These are phyloP conservation scores for Eueremaeus valkanovi DNA, from an alignment of 2,888 invertebrate species.

Conservation along the genomic window DNA sequence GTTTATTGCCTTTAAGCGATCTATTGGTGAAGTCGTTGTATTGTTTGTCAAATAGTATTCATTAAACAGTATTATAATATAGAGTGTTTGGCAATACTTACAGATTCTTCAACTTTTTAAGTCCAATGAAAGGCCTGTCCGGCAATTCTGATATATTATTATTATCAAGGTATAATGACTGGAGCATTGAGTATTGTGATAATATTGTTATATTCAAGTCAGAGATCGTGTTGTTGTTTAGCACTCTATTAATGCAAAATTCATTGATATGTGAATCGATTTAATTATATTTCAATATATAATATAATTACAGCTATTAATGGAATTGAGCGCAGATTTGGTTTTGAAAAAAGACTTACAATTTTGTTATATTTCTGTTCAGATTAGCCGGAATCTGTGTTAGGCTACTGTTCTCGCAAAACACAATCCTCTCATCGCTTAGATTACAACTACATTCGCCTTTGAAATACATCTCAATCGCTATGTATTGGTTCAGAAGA, in stretches of 20 bases:
- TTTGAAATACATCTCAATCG: conserved; percentile 28
- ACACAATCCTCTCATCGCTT: conserved; percentile 1
- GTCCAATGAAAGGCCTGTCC: conserved; percentile 42
- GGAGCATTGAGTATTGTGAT: conserved; percentile 39
- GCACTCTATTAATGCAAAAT: conserved; percentile 47
- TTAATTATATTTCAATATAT: background rate
- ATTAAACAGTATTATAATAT: background rate
- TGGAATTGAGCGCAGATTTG: no score
- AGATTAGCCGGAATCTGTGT: conserved; percentile 14
- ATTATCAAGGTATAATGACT: conserved; percentile 50
- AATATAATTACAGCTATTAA: background rate
- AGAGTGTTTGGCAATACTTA: conserved; percentile 33
- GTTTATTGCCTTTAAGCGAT: background rate
- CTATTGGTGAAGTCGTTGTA: no score
- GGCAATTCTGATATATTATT: conserved; percentile 54
- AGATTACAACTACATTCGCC: conserved; percentile 20
- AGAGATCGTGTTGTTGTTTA: conserved; percentile 56
- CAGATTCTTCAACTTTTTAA: conserved; percentile 42
- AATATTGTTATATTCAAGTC: conserved; percentile 45
- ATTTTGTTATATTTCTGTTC: background rate
- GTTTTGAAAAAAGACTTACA: background rate
- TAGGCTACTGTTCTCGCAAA: conserved; percentile 28
- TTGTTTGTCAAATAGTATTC: background rate
- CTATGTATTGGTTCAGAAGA: background rate
- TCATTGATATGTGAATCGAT: background rate